Percentiles rank a stretch among this genome's conserved stretches.
phyloP scores from a whole-genome alignment of 2,797 vertebrate species.

The Ctenochaetus hawaiiensis region DNA sequence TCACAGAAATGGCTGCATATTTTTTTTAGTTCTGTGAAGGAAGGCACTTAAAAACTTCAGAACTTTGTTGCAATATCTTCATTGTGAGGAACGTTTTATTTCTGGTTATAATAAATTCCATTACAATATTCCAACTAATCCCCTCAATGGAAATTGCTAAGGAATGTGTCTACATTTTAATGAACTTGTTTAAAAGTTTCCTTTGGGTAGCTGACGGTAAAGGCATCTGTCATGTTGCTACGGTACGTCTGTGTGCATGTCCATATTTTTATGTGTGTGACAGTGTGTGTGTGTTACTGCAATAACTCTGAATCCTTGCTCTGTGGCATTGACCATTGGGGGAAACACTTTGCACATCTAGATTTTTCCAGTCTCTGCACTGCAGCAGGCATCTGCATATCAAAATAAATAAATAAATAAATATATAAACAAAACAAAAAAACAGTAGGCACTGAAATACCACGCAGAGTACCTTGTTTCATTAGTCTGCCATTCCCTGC shows the following conservation, averaged over 20 bases:
- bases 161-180: conserved; percentile 52
- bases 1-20: conserved; percentile 74
- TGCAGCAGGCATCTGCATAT: conserved; percentile 18
- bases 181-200: conserved; percentile 56
- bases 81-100: conserved; percentile 57
- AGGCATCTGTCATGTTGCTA: conserved; percentile 32
- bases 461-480: conserved; percentile 23
- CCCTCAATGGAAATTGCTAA: conserved; percentile 48
- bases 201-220: conserved; percentile 6
- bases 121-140: conserved; percentile 60
- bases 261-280: neutral
- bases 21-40: conserved; percentile 60
- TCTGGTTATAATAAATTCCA: conserved; percentile 63
- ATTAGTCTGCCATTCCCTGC: conserved; percentile 53
- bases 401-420: neutral
- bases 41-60: conserved; percentile 54
- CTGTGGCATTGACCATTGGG: neutral
- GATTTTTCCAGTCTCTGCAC: conserved; percentile 15
- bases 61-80: conserved; percentile 54
- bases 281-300: neutral
- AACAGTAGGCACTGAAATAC: conserved; percentile 16
- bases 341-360: conserved; percentile 12
- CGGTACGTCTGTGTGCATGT: too few species aligned
- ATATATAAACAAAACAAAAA: neutral
- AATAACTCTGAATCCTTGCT: neutral